These are phyloP conservation scores for Bactericera cockerelli DNA, from an alignment of 1,140 invertebrate genomes.

Conservation along the genomic window DNA sequence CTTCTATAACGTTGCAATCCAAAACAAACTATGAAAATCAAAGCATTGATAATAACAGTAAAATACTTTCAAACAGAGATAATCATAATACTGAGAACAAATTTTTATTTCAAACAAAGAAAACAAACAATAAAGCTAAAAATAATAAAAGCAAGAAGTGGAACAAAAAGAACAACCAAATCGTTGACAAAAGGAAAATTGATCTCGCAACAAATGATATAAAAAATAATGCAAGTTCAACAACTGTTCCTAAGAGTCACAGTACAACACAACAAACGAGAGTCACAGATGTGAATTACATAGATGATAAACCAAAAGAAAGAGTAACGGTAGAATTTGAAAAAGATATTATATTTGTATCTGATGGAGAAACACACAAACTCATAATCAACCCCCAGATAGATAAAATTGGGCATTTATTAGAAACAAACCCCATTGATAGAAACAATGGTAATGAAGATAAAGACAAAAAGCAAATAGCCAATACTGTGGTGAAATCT, in stretches of 20 bases:
- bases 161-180: conserved; percentile 5
- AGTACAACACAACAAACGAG: conserved; percentile 15
- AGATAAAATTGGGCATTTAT: neutral
- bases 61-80: too few species aligned
- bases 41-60: too few species aligned
- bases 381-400: neutral
- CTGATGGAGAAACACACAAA: conserved; percentile 26
- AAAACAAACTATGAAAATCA: too few species aligned
- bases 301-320: conserved; percentile 17
- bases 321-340: conserved; percentile 12
- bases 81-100: conserved; percentile 12
- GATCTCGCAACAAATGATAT: too few species aligned
- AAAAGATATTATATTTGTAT: conserved; percentile 8
- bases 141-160: conserved; percentile 13
- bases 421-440: too few species aligned
- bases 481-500: too few species aligned
- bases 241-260: too few species aligned
- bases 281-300: neutral
- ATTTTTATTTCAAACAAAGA: conserved; percentile 12
- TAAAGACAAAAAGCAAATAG: too few species aligned
- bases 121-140: conserved; percentile 17
- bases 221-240: too few species aligned
- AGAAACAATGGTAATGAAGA: too few species aligned
- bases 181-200: neutral
- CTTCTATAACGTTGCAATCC: too few species aligned